Percentiles rank a stretch among this genome's conserved stretches.
These are phyloP conservation scores for Apolygus lucorum DNA, from an alignment of 1,140 invertebrate genomes.

Conservation along the genomic window DNA sequence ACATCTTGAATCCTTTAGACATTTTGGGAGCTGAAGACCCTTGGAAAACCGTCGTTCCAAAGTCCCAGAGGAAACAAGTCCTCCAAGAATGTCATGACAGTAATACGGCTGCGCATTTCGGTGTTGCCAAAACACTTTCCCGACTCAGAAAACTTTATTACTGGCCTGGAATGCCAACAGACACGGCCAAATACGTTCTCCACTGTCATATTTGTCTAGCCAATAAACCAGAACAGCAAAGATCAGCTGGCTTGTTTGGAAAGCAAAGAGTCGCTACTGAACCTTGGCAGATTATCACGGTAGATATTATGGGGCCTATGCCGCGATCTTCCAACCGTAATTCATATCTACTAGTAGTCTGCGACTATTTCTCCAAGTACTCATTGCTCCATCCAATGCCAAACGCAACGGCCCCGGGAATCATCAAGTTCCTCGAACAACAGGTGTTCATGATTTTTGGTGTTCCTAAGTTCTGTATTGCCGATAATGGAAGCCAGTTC, in stretches of 20 bases:
- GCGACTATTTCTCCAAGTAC: no score
- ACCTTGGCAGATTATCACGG: constrained; percentile 31
- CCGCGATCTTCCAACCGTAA: constrained; percentile 34
- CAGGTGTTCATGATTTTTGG: no score
- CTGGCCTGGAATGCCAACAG: constrained; percentile 22
- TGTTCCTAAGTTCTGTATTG: no score
- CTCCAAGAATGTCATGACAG: constrained; percentile 32
- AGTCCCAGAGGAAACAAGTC: constrained; percentile 27
- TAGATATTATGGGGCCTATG: constrained; percentile 41
- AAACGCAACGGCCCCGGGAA: no score
- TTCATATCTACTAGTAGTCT: no score
- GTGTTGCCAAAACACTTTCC: constrained; percentile 36
- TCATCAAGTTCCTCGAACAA: no score
- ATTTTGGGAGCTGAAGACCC: not conserved
- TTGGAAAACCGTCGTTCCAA: constrained; percentile 36
- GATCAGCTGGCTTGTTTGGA: not conserved
- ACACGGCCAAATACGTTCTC: constrained; percentile 30
- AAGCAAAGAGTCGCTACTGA: not conserved
- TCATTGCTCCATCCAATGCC: no score
- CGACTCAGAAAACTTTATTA: constrained; percentile 29
- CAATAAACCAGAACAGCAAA: constrained; percentile 4
- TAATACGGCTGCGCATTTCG: constrained; percentile 36
- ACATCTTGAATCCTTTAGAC: not conserved
- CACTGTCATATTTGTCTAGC: constrained; percentile 30
- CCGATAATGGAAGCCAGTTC: no score